These are phyloP conservation scores for Eremophila alpestris DNA, from an alignment of 2,797 vertebrate species.

Conservation along the genomic window DNA sequence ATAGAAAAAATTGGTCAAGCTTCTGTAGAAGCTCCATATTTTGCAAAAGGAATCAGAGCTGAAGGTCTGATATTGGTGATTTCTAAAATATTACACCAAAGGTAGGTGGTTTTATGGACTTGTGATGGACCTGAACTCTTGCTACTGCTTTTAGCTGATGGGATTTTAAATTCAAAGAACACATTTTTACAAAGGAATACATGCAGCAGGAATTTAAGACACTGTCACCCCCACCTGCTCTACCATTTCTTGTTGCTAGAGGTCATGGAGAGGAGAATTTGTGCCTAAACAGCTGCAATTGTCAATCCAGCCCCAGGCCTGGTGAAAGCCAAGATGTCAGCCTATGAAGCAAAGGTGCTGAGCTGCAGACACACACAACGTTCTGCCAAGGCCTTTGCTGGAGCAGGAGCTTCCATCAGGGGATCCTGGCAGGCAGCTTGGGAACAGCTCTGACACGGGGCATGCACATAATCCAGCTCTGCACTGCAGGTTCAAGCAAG, in stretches of 20 bases:
- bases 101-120: background rate
- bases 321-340: background rate
- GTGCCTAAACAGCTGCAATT: background rate
- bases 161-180: background rate
- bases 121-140: background rate
- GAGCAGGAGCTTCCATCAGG: background rate
- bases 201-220: background rate
- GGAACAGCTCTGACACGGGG: background rate
- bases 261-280: background rate
- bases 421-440: constrained; percentile 32
- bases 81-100: background rate
- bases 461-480: background rate
- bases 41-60: background rate
- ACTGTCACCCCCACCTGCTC: background rate
- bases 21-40: background rate
- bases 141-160: background rate
- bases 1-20: background rate
- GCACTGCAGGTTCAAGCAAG: constrained; percentile 22
- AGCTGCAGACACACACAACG: background rate
- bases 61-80: background rate
- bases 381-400: background rate
- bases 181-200: background rate
- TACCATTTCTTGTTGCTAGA: background rate
- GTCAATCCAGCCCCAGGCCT: background rate
- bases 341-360: background rate